Conservation (phyloP, 1,140 invertebrate genomes). For the Tachypleus tridentatus region DNA sequence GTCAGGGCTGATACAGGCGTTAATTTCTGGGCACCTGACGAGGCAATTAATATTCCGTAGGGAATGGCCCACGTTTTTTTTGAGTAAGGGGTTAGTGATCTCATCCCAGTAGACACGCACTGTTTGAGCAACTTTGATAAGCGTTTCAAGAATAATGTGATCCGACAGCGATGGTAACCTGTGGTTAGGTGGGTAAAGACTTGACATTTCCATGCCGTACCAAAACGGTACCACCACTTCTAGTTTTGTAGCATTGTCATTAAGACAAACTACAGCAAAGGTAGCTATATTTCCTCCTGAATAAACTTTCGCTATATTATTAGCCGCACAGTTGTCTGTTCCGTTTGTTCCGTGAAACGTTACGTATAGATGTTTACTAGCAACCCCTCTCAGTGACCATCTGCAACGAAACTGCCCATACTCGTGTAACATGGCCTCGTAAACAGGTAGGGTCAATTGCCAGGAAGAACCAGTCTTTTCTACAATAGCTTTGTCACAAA, state of each 20-base stretch:
- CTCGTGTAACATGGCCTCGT: not conserved
- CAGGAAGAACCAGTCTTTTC: conserved; percentile 20
- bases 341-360: conserved; percentile 16
- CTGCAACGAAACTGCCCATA: conserved; percentile 13
- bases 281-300: conserved; percentile 2
- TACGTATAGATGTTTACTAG: conserved; percentile 16
- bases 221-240: too few relatives aligned
- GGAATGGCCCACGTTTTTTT: conserved; percentile 38
- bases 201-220: too few relatives aligned
- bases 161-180: not conserved
- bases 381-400: conserved; percentile 16
- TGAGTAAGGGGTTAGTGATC: conserved; percentile 43
- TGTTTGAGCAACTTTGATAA: conserved; percentile 54
- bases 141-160: conserved; percentile 57
- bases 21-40: conserved; percentile 66
- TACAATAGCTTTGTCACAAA: conserved; percentile 36
- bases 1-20: conserved; percentile 74
- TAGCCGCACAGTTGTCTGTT: conserved; percentile 4
- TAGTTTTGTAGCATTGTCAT: too few relatives aligned
- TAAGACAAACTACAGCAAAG: too few relatives aligned
- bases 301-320: conserved; percentile 23
- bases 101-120: conserved; percentile 79
- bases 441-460: conserved; percentile 17
- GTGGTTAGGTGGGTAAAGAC: too few relatives aligned
- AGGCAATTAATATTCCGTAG: conserved; percentile 43